A percentile compares a stretch with the other conserved stretches of the same genome.
phyloP scores from a whole-genome alignment of 2,113 vertebrate genomes.

The Pluvialis apricaria region DNA sequence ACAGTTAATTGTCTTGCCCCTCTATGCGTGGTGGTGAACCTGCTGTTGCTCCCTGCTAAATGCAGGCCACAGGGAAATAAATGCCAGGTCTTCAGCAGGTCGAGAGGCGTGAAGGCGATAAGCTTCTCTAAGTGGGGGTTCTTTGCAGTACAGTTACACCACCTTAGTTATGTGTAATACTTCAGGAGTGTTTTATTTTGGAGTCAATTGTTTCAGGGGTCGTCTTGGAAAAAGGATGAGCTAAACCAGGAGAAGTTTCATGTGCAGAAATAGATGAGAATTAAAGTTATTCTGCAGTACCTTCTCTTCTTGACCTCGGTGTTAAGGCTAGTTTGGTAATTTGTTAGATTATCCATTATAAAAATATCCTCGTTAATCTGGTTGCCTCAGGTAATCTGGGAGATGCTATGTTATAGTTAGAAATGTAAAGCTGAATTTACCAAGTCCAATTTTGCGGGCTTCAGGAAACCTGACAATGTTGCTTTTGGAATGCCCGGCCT shows the following conservation, averaged over 20 bases:
- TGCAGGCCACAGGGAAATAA: background rate
- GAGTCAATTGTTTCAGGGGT: background rate
- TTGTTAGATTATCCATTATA: background rate
- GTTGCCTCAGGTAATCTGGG: slow-evolving; percentile 1
- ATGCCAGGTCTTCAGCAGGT: background rate
- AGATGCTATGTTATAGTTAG: background rate
- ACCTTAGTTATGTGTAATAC: background rate
- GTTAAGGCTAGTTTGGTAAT: background rate
- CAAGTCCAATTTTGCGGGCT: background rate
- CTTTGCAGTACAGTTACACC: background rate
- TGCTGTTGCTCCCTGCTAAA: background rate
- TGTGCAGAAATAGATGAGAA: background rate
- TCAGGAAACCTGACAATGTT: background rate
- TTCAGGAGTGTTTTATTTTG: background rate
- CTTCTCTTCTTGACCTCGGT: background rate
- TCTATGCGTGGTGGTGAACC: background rate
- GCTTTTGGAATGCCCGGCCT: background rate
- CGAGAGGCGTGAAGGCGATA: background rate
- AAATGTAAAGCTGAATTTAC: slow-evolving; percentile 8
- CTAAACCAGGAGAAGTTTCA: background rate
- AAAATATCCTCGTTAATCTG: slow-evolving; percentile 24
- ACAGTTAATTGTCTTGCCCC: background rate
- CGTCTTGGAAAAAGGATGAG: background rate
- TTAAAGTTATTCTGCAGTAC: background rate
- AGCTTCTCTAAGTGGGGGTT: background rate